Conservation (phyloP, 2,797 vertebrate species). For the Sebastes oblongus region DNA sequence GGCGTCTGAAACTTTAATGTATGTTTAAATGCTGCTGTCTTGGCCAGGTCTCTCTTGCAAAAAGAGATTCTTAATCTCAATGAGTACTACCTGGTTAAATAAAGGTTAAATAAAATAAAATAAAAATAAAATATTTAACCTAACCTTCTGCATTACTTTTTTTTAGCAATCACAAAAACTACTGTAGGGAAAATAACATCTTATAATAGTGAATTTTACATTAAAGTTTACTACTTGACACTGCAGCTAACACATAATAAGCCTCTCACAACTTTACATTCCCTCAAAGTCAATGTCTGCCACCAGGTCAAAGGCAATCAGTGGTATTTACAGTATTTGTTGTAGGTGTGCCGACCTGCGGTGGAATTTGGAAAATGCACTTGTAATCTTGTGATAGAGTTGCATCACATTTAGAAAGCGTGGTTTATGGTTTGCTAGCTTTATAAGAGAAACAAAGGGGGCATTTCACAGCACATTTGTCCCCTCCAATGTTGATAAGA, state of each 20-base stretch:
- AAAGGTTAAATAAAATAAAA: too few species aligned
- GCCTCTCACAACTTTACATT: background rate
- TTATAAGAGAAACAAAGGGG: background rate
- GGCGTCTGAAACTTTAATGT: too few species aligned
- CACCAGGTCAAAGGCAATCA: background rate
- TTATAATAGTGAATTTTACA: background rate
- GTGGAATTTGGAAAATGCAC: background rate
- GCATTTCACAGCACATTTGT: background rate
- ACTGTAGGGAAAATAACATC: background rate
- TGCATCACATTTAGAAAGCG: conserved; percentile 37
- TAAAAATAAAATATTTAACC: background rate
- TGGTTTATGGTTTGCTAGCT: background rate
- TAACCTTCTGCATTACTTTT: background rate
- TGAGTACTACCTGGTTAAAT: too few species aligned
- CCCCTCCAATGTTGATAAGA: too few species aligned
- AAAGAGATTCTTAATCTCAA: too few species aligned
- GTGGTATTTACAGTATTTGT: background rate
- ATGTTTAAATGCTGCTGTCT: too few species aligned
- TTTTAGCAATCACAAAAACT: background rate
- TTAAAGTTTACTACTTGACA: background rate
- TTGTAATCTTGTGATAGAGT: conserved; percentile 26
- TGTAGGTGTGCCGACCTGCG: background rate
- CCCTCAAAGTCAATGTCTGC: background rate
- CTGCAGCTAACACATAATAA: background rate
- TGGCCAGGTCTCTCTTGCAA: too few species aligned